Evolutionary conservation across 1,140 invertebrate genomes (phyloP), one percentile per base, ranked within the genome.

Genomic region (Drosophila melanogaster): DNA sequence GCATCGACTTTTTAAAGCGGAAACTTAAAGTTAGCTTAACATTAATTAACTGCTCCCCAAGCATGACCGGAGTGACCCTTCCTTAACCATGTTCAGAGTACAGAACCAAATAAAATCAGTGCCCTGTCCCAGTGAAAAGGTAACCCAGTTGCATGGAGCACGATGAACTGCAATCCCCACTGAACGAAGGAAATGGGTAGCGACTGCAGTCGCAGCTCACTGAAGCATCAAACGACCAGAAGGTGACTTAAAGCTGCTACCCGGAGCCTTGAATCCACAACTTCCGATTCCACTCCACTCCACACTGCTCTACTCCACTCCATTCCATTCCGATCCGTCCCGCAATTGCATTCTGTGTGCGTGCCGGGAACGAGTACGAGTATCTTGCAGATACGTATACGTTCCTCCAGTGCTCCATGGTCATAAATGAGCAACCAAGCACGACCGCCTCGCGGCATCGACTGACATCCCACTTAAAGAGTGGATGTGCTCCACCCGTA

Each of bases 401-500:
- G 67, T 67, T 70, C 58, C 40, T 55, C 14, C 51, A 46, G 77
- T 67, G 83, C 83, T 62, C 58, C 81, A 83, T 86, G 83, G 83
- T 86, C 83, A 86, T 86, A 89, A 87, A 69, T 86, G 84, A 87
- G 83, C 79, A 79, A 53, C 83, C 83, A 86, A 86, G 83, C 81
- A 76, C 40, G 65, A 79, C 83, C 69, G 49, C 49, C 55, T 46
- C 46, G 40, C 60, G 50, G 71, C 71, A 41, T 64, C 56, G 43
- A 43, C 60, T 62, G 55, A 70, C 38, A 61, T 49, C 41, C 58
- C 70, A 73, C 50, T 74, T 57, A 56, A 59, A 26, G 51, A 51
- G 33, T 65, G 54, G 58, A 73, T 51, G 30, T 38, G 60, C 49
- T 75, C 72, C 72, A 75, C 57, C 62, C 58, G 46, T 60, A 51